phyloP scores from a whole-genome alignment of 1,140 invertebrate species.

The Trichonephila inaurata region DNA sequence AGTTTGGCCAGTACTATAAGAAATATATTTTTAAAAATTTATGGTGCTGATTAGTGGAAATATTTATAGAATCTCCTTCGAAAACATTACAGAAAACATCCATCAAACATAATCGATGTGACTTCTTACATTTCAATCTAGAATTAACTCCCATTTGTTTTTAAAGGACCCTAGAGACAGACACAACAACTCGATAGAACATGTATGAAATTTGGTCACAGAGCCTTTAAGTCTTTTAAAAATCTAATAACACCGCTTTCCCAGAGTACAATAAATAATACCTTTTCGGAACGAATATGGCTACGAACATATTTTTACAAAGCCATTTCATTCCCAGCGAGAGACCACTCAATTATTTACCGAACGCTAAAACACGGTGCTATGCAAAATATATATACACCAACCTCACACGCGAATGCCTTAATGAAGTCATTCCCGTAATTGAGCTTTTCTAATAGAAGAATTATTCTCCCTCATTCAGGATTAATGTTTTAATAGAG shows the following conservation, averaged over 20 bases:
- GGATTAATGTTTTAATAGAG: slow-evolving; percentile 43
- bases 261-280: slow-evolving; percentile 7
- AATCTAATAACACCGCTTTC: slow-evolving; percentile 13
- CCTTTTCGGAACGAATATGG: slow-evolving; percentile 9
- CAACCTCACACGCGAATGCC: slow-evolving; percentile 52
- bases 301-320: slow-evolving; percentile 27
- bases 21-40: no score
- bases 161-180: neutral
- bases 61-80: no score
- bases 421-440: slow-evolving; percentile 69
- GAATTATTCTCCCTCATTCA: slow-evolving; percentile 48
- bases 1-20: no score
- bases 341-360: slow-evolving; percentile 62
- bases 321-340: slow-evolving; percentile 1
- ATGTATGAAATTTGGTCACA: neutral
- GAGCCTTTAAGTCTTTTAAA: neutral
- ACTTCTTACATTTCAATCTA: neutral
- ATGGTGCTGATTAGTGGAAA: no score
- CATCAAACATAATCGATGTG: neutral
- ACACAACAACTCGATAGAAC: neutral
- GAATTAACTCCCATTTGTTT: neutral
- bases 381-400: slow-evolving; percentile 31
- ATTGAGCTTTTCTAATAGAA: slow-evolving; percentile 66
- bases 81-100: no score
- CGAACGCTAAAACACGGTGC: neutral